phyloP scores from a whole-genome alignment of 2,888 invertebrate species.

The Hirudinaria manillensis region DNA sequence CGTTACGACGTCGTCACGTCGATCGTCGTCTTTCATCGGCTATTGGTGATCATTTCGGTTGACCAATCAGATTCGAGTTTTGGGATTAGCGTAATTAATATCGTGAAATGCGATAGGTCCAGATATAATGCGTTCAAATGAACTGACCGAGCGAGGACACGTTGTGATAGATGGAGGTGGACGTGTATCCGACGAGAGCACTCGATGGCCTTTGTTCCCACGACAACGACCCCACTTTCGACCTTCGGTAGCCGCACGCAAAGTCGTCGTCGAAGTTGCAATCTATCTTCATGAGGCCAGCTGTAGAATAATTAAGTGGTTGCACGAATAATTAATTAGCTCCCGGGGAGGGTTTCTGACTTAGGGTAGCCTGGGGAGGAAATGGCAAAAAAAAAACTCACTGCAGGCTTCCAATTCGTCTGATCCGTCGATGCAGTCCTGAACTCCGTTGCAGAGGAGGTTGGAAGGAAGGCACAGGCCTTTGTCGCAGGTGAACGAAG shows the following conservation, averaged over 20 bases:
- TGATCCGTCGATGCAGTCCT: slow-evolving; percentile 30
- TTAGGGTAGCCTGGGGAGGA: neutral
- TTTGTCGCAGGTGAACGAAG: slow-evolving; percentile 27
- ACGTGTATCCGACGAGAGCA: neutral
- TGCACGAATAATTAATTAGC: neutral
- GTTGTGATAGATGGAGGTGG: slow-evolving; percentile 17
- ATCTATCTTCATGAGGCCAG: neutral
- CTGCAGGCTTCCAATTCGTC: slow-evolving; percentile 30
- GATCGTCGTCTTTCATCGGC: too few relatives aligned
- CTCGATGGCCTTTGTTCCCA: slow-evolving; percentile 2
- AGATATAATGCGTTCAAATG: neutral
- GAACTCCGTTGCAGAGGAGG: slow-evolving; percentile 31
- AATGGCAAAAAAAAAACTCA: slow-evolving; percentile 11
- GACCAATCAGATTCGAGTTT: too few relatives aligned
- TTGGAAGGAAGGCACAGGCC: slow-evolving; percentile 34
- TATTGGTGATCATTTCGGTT: too few relatives aligned
- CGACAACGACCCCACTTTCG: neutral
- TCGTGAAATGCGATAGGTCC: too few relatives aligned
- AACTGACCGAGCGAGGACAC: neutral
- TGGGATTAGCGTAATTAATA: too few relatives aligned
- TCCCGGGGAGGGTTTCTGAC: neutral
- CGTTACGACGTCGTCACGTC: too few relatives aligned
- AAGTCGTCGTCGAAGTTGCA: slow-evolving; percentile 25
- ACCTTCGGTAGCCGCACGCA: slow-evolving; percentile 15
- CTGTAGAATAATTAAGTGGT: neutral